Evolutionary conservation across 2,797 vertebrate species (phyloP).

Genomic region (Erpetoichthys calabaricus): DNA sequence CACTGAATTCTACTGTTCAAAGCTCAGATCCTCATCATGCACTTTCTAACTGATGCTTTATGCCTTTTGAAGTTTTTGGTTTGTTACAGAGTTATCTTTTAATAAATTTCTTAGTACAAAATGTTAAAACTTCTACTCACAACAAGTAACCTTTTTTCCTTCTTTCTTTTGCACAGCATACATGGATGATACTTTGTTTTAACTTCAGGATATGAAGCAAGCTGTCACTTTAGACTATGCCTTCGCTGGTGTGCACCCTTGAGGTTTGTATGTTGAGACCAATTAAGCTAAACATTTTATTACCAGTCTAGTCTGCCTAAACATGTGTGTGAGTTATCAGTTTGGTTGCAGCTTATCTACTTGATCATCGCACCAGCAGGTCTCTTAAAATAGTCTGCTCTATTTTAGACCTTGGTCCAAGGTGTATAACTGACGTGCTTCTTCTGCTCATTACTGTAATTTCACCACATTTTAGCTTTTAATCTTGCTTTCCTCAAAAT

Average conservation of each 20-base stretch:
- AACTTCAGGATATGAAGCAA: background rate
- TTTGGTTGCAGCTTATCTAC: constrained; percentile 35
- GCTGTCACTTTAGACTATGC: background rate
- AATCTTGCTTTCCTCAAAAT: too few relatives aligned
- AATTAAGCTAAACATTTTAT: background rate
- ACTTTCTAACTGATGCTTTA: background rate
- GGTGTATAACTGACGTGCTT: constrained; percentile 33
- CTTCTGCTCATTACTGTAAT: background rate
- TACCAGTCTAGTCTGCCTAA: constrained; percentile 28
- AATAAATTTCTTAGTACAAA: background rate
- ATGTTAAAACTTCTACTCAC: background rate
- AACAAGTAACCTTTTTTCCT: too few relatives aligned
- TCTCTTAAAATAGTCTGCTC: constrained; percentile 38
- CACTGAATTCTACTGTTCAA: too few relatives aligned
- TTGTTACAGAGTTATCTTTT: background rate
- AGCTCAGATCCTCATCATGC: background rate
- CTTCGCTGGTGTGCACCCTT: constrained; percentile 1
- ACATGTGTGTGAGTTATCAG: constrained; percentile 27
- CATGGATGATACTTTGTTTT: too few relatives aligned
- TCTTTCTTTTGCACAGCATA: too few relatives aligned
- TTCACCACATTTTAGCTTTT: too few relatives aligned
- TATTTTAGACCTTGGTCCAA: constrained; percentile 35
- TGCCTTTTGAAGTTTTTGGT: too few relatives aligned
- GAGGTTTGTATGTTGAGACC: background rate
- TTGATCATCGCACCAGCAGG: constrained; percentile 38